These are phyloP conservation scores for Himalopsyche tibetana DNA, from an alignment of 2,888 invertebrate genomes.

Conservation along the genomic window DNA sequence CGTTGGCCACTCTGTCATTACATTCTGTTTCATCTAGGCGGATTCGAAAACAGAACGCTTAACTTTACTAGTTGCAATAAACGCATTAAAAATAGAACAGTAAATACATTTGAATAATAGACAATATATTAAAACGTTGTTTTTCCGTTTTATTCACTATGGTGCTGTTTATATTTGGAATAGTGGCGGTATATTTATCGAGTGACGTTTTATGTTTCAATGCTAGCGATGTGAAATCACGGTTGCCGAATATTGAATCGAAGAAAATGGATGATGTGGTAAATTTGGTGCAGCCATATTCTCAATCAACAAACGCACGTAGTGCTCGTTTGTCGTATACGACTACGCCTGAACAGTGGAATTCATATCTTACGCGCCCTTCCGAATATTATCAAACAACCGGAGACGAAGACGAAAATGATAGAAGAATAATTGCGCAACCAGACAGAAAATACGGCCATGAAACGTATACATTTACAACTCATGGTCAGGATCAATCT, in stretches of 20 bases:
- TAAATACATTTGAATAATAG: too few species aligned
- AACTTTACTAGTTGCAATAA: not conserved
- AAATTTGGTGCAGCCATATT: not conserved
- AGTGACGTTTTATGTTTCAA: not conserved
- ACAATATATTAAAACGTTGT: too few species aligned
- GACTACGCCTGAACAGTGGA: conserved; percentile 44
- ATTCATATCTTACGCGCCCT: conserved; percentile 6
- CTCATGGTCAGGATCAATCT: conserved; percentile 62
- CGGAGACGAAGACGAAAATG: conserved; percentile 29
- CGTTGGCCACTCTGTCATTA: not conserved
- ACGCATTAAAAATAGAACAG: too few species aligned
- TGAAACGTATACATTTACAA: conserved; percentile 47
- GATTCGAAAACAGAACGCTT: not conserved
- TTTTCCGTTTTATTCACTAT: not conserved
- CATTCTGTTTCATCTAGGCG: not conserved
- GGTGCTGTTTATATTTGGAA: not conserved
- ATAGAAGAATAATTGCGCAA: conserved; percentile 30
- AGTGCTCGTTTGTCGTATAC: conserved; percentile 44
- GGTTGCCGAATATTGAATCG: not conserved
- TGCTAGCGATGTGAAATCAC: conserved; percentile 27
- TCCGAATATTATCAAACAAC: conserved; percentile 48
- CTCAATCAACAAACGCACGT: not conserved
- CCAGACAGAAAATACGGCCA: conserved; percentile 51
- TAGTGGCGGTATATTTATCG: not conserved
- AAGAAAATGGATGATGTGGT: not conserved